A percentile compares a stretch with the other conserved stretches of the same genome.
phyloP scores from a whole-genome alignment of 92 coral and sea anemone species.

The Zoanthus solanderi region DNA sequence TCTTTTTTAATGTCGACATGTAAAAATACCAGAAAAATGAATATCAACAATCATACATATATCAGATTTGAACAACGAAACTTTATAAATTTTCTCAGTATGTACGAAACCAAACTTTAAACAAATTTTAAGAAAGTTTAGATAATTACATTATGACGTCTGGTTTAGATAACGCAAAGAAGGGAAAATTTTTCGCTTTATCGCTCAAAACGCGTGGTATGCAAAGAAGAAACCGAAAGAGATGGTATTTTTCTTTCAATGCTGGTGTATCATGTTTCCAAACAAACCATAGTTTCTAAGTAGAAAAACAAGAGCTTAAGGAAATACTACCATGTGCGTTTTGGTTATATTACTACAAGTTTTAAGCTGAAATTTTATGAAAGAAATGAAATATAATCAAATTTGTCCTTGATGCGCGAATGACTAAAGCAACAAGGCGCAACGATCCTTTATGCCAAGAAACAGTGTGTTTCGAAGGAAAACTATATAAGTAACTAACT shows the following conservation, averaged over 20 bases:
- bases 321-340: background rate
- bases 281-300: background rate
- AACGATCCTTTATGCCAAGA: background rate
- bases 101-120: background rate
- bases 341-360: background rate
- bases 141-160: background rate
- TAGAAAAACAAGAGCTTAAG: background rate
- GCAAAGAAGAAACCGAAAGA: background rate
- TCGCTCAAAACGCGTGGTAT: background rate
- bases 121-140: background rate
- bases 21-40: too few species aligned
- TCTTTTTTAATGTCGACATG: too few species aligned
- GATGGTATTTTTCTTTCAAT: background rate
- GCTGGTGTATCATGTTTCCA: constrained; percentile 30
- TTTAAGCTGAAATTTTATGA: background rate
- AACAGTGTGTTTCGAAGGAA: background rate
- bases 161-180: background rate
- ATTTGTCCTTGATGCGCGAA: constrained; percentile 7
- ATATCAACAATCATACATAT: background rate
- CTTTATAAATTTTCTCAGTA: background rate
- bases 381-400: background rate
- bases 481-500: background rate
- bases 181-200: background rate
- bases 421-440: background rate
- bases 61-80: background rate